These are phyloP conservation scores for Recurvirostra avosetta DNA, from an alignment of 2,113 vertebrate genomes.

Conservation along the genomic window DNA sequence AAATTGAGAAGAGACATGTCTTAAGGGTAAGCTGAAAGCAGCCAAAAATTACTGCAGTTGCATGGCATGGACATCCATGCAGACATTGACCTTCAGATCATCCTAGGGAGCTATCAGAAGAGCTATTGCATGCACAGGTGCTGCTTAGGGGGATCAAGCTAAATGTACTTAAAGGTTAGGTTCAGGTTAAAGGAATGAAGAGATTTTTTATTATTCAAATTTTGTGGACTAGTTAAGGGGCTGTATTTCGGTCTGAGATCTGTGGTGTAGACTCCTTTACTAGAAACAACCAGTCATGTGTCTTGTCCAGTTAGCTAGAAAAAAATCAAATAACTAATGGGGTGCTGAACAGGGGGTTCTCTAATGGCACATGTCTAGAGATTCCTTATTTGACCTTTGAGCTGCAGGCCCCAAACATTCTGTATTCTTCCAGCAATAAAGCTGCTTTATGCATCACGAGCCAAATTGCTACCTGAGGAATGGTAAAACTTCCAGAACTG, in stretches of 20 bases:
- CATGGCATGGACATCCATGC: neutral
- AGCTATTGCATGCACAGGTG: neutral
- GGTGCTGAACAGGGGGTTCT: neutral
- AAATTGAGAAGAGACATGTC: neutral
- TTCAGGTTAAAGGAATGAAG: neutral
- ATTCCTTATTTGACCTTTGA: neutral
- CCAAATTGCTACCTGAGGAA: neutral
- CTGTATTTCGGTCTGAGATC: neutral
- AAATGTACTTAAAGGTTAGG: neutral
- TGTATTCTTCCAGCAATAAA: neutral
- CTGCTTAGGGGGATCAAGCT: neutral
- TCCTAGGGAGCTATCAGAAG: neutral
- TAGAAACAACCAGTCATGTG: neutral
- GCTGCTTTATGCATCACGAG: neutral
- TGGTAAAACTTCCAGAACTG: neutral
- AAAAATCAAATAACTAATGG: neutral
- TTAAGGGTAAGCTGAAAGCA: neutral
- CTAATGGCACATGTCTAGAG: neutral
- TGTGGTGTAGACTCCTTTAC: neutral
- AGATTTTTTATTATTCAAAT: neutral
- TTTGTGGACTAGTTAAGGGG: neutral
- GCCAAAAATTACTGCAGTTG: neutral
- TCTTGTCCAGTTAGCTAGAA: neutral
- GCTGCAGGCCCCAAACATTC: neutral
- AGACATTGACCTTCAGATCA: neutral